phyloP scores from a whole-genome alignment of 2,113 vertebrate species.

The Mus musculus region DNA sequence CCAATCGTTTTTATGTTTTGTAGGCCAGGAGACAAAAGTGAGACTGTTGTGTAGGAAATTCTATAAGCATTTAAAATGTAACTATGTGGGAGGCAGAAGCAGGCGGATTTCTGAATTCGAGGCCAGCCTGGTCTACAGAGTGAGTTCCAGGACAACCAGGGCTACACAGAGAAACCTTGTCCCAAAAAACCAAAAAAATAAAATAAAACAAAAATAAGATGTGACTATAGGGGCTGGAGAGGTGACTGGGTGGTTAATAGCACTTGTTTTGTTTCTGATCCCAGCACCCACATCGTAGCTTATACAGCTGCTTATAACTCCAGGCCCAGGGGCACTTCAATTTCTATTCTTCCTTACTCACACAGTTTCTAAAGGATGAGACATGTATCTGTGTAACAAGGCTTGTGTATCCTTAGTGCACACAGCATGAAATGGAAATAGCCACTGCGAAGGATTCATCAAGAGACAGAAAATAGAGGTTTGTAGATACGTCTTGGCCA shows the following conservation, averaged over 20 bases:
- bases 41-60: not conserved
- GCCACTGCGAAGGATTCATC: not conserved
- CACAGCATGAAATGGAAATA: not conserved
- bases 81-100: not conserved
- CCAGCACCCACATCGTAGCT: not conserved
- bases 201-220: not conserved
- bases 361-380: not conserved
- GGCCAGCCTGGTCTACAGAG: no score
- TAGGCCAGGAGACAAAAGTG: not conserved
- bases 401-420: not conserved
- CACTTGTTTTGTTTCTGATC: not conserved
- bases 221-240: not conserved
- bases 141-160: no score
- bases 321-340: not conserved
- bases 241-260: not conserved
- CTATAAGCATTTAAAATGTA: slow-evolving; percentile 12
- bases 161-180: no score
- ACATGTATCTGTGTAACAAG: not conserved
- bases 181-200: no score
- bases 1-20: not conserved
- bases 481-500: not conserved
- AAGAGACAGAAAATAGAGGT: not conserved
- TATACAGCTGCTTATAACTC: not conserved
- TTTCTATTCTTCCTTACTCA: not conserved
- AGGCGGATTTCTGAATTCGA: no score